Percentiles rank a stretch among this genome's conserved stretches.
Conservation (phyloP, 1,140 invertebrate species). For the Rhyacophila brunnea region DNA sequence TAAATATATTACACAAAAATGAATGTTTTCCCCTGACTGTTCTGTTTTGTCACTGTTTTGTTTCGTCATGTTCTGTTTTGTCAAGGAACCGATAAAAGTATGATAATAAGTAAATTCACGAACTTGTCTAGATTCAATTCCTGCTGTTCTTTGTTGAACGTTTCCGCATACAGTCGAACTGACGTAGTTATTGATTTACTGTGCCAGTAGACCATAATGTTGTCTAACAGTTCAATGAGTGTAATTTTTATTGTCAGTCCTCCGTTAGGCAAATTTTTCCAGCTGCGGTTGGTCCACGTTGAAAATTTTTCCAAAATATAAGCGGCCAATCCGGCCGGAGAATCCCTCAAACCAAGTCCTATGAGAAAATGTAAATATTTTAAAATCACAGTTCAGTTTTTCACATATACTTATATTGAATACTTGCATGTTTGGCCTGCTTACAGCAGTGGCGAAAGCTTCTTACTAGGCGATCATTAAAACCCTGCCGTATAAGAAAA, state of each 20-base stretch:
- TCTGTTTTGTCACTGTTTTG: no score
- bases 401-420: no score
- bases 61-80: no score
- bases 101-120: background rate
- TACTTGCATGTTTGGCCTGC: no score
- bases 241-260: slow-evolving; percentile 59
- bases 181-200: slow-evolving; percentile 67
- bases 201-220: slow-evolving; percentile 77
- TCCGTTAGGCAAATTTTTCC: slow-evolving; percentile 52
- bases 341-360: slow-evolving; percentile 61
- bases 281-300: slow-evolving; percentile 57
- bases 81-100: no score
- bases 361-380: no score
- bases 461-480: no score
- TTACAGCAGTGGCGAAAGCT: no score
- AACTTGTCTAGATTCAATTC: slow-evolving; percentile 45
- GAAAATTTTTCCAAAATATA: slow-evolving; percentile 77
- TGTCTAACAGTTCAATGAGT: slow-evolving; percentile 67
- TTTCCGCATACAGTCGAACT: slow-evolving; percentile 66
- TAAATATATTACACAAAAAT: no score
- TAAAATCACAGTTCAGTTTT: no score
- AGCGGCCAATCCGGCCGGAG: slow-evolving; percentile 66
- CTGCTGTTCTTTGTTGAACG: slow-evolving; percentile 40
- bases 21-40: no score
- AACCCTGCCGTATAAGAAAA: no score